Base-by-base conservation (phyloP, 2,113 vertebrate genomes). In the Hipposideros armiger region DNA sequence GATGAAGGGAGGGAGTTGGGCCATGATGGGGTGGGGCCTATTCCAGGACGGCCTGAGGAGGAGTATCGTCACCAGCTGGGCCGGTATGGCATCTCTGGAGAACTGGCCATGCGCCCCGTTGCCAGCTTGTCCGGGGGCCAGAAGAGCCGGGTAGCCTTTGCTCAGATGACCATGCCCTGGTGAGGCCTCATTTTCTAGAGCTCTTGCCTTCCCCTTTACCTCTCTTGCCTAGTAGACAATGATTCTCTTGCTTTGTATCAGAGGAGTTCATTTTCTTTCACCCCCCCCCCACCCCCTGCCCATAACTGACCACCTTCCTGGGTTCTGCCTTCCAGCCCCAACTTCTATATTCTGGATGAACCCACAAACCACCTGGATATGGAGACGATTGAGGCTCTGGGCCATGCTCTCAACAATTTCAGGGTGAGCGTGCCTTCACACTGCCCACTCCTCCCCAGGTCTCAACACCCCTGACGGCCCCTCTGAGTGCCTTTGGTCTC, bases 351-450 rank as follows among this genome's bases (percentile, higher is more conserved):
- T 93, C 98, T 99, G 95, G 99, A 99, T 83, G 99, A 99, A 94
- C 99, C 99, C 0, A 99, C 99, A 9, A 99, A 99, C 98, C 99
- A 99, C 95, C 98, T 99, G 98, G 99, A 99, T 98, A 99, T 99
- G 99, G 99, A 99, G 98, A 99, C 99, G 1, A 99, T 99, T 0
- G 99, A 99, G 98, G 99, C 99, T 1, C 98, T 99, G 78, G 99
- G 99, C 11, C 99, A 99, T 36, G 99, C 99, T 0, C 99, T 99
- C 92, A 99, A 99, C 98, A 99, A 98, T 72, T 99, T 99, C 97
- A 99, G 98, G 98, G 99, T 99, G 97, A 98, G 98, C 56, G 1
- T 52, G 4, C 47, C 67, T 67, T 72, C 10, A 2, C 6, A 2
- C n/a, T 42, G 10, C 32, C 20, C 7, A 13, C 54, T 42, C 13